phyloP scores from a whole-genome alignment of 2,797 vertebrate genomes.

The Antrozous pallidus region DNA sequence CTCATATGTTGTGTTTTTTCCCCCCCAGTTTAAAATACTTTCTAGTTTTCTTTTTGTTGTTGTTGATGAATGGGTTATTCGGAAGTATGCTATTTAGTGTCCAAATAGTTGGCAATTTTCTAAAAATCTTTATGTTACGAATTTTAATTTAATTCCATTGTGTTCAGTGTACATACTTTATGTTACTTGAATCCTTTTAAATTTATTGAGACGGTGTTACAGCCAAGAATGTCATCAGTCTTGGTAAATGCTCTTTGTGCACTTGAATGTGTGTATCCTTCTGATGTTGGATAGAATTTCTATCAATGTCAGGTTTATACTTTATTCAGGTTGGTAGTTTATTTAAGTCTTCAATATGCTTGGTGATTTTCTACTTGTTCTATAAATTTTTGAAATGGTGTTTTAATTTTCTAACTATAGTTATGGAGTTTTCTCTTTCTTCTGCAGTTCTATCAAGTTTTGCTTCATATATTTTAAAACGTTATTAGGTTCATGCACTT shows the following conservation, averaged over 20 bases:
- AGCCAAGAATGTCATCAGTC: not conserved
- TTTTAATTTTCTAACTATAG: not conserved
- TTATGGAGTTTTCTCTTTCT: not conserved
- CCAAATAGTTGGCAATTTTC: not conserved
- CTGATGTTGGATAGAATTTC: not conserved
- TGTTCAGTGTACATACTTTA: not conserved
- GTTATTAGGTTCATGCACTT: not conserved
- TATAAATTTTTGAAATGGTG: not conserved
- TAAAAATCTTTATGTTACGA: not conserved
- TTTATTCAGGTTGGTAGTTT: not conserved
- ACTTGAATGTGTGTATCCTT: not conserved
- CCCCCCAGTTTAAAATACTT: not conserved
- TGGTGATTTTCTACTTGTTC: not conserved
- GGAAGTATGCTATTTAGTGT: not conserved
- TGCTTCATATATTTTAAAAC: not conserved
- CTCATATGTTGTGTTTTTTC: not conserved
- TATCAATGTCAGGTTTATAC: not conserved
- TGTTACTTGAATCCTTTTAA: not conserved
- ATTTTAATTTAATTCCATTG: not conserved
- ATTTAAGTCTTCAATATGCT: not conserved
- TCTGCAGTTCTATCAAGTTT: not conserved
- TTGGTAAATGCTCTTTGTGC: not conserved
- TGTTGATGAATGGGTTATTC: not conserved
- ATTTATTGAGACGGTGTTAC: not conserved
- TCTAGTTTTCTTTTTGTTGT: not conserved